These are phyloP conservation scores for Mayetiola destructor DNA, from an alignment of 2,888 invertebrate genomes.

Conservation along the genomic window DNA sequence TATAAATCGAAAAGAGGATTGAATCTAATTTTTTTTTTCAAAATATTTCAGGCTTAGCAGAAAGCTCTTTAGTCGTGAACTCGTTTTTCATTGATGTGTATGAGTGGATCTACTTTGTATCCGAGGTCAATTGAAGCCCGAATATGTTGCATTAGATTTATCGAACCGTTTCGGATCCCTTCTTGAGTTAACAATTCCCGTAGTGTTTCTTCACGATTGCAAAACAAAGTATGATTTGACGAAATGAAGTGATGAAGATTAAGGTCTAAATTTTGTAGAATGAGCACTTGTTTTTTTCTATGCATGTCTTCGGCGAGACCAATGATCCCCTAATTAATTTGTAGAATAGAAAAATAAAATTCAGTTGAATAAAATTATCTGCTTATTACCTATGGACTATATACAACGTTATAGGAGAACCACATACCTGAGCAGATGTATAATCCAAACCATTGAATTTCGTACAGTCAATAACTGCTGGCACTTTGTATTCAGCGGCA, in stretches of 20 bases:
- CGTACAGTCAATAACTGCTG: constrained; percentile 48
- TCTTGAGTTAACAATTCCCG: constrained; percentile 31
- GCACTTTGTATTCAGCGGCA: constrained; percentile 35
- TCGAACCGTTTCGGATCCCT: constrained; percentile 30
- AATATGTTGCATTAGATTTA: constrained; percentile 31
- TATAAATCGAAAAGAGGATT: no score
- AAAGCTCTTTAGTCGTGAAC: background rate
- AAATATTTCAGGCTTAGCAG: no score
- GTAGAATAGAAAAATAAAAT: constrained; percentile 19
- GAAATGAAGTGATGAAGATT: constrained; percentile 17
- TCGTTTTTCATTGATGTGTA: constrained; percentile 1
- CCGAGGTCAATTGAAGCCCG: constrained; percentile 34
- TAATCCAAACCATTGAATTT: constrained; percentile 52
- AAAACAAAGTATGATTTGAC: constrained; percentile 27
- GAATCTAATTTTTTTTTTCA: no score
- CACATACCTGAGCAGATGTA: constrained; percentile 44
- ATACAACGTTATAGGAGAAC: constrained; percentile 17
- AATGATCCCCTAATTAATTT: constrained; percentile 46
- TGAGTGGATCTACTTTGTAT: constrained; percentile 27
- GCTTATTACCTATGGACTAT: background rate
- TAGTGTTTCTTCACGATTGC: constrained; percentile 28
- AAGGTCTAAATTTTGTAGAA: constrained; percentile 25
- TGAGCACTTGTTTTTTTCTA: constrained; percentile 38
- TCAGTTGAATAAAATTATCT: background rate
- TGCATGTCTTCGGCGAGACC: constrained; percentile 42